Conservation (phyloP, 1,140 invertebrate species). For the Drosophila tani region DNA sequence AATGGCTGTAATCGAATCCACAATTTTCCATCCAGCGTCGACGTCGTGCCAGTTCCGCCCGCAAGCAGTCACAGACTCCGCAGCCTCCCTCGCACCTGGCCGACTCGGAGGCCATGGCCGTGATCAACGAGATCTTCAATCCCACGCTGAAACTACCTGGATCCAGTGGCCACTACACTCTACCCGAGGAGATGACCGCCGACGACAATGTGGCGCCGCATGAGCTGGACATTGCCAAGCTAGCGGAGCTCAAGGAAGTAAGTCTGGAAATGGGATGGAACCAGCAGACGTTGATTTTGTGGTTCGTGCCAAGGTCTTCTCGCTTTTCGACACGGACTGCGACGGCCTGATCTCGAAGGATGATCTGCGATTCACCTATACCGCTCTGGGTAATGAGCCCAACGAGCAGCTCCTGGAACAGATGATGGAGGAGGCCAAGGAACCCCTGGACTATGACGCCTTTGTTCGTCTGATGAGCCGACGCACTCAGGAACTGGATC, state of each 20-base stretch:
- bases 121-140: constrained; percentile 85
- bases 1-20: neutral
- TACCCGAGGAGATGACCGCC: constrained; percentile 86
- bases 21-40: constrained; percentile 52
- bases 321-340: constrained; percentile 87
- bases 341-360: constrained; percentile 87
- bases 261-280: neutral
- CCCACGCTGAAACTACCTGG: constrained; percentile 77
- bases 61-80: constrained; percentile 65
- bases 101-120: constrained; percentile 83
- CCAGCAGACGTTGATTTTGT: neutral
- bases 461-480: constrained; percentile 87
- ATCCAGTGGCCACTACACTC: constrained; percentile 84
- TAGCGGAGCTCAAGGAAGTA: constrained; percentile 87
- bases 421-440: constrained; percentile 87
- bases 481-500: constrained; percentile 87
- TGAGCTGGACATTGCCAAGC: constrained; percentile 86
- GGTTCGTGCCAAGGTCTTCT: constrained; percentile 86
- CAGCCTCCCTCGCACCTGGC: constrained; percentile 49
- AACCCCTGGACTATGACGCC: constrained; percentile 87
- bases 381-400: constrained; percentile 86
- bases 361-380: constrained; percentile 87
- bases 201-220: constrained; percentile 85
- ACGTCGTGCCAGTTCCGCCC: constrained; percentile 64
- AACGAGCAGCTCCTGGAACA: constrained; percentile 86